Base-by-base conservation (phyloP, 1,140 invertebrate species). In the Trichogramma pretiosum region DNA sequence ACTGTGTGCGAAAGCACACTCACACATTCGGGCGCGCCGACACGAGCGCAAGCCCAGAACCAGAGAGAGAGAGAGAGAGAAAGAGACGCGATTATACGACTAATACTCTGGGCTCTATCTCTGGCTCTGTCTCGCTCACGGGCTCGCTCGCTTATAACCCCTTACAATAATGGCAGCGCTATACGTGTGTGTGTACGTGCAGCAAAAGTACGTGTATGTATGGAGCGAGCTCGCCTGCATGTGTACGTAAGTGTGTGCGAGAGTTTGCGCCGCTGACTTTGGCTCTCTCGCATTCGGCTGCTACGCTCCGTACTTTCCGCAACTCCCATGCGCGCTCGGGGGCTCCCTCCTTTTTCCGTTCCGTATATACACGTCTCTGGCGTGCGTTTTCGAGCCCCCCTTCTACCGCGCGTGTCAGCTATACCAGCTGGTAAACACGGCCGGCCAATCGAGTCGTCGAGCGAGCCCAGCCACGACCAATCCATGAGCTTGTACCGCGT, bases 141-240 rank as follows among this genome's bases (percentile, higher is more conserved):
- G 32, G 18, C 65, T 70, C 65, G 65, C 64, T 63, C 62, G 66
- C 65, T 68, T 72, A 68, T 72, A 72, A 72, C 70, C 70, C 68
- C 70, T 72, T 72, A 74, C 74, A 75, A 73, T 77, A 76, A 77
- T 77, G 76, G 76, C 76, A 74, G 75, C 75, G 66, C 67, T 65
- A 36, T n/a, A n/a, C n/a, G n/a, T n/a, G n/a, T n/a, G n/a, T n/a
- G n/a, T n/a, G n/a, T n/a, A n/a, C n/a, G n/a, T n/a, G n/a, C n/a
- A n/a, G n/a, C n/a, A n/a, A n/a, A n/a, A n/a, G n/a, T n/a, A n/a
- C n/a, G n/a, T n/a, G n/a, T n/a, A n/a, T n/a, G n/a, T n/a, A n/a
- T n/a, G n/a, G n/a, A n/a, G n/a, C n/a, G n/a, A n/a, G 13, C 11
- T 1, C 34, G 33, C 17, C 33, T 22, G n/a, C 28, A 11, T 7